A percentile compares a stretch with the other conserved stretches of the same genome.
Evolutionary conservation across 1,140 invertebrate species (phyloP).

Genomic region (Caerostris darwini): DNA sequence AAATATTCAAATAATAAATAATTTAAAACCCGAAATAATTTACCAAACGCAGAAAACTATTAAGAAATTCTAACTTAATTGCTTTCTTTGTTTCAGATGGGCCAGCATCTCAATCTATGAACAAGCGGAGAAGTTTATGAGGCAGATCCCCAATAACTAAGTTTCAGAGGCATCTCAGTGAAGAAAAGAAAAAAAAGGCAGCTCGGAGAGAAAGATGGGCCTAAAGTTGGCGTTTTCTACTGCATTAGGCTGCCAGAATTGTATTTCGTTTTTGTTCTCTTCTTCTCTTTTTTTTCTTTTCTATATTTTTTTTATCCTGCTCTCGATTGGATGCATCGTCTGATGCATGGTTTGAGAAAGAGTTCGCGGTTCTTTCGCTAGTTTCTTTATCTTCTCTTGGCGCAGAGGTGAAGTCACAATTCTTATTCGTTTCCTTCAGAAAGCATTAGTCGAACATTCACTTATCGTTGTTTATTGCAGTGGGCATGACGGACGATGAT

Average conservation of each 20-base stretch:
- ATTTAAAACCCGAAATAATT: too few relatives aligned
- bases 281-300: conserved; percentile 4
- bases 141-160: conserved; percentile 21
- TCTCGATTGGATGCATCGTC: conserved; percentile 36
- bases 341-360: conserved; percentile 55
- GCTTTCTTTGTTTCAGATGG: not conserved
- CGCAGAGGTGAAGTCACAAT: conserved; percentile 29
- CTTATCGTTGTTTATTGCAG: conserved; percentile 65
- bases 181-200: not conserved
- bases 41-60: not conserved
- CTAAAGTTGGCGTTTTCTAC: conserved; percentile 70
- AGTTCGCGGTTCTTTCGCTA: not conserved
- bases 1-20: too few relatives aligned
- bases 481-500: not conserved
- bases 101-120: conserved; percentile 32
- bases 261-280: conserved; percentile 58
- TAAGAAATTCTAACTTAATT: not conserved
- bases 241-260: conserved; percentile 62
- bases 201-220: not conserved
- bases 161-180: not conserved
- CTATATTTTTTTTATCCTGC: not conserved
- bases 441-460: conserved; percentile 61
- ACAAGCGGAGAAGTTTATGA: conserved; percentile 61
- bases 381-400: conserved; percentile 52
- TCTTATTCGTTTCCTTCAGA: conserved; percentile 44